A percentile compares a stretch with the other conserved stretches of the same genome.
phyloP scores from a whole-genome alignment of 2,797 vertebrate species.

The Clarias fuscus region DNA sequence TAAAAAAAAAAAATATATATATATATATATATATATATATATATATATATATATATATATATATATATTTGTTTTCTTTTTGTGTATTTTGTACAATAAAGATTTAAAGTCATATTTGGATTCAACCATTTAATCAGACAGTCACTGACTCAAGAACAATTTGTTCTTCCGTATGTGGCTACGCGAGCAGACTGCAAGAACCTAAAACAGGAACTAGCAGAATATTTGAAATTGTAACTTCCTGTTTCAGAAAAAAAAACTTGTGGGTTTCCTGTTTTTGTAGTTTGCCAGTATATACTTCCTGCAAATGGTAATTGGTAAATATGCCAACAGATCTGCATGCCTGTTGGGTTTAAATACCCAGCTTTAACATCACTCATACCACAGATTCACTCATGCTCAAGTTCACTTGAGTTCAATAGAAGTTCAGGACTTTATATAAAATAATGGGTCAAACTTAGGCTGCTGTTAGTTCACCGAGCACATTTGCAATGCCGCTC shows the following conservation, averaged over 20 bases:
- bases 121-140: background rate
- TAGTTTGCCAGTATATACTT: conserved; percentile 48
- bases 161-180: background rate
- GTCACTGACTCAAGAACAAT: background rate
- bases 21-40: background rate
- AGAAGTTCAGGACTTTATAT: background rate
- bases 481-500: background rate
- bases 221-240: conserved; percentile 50
- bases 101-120: background rate
- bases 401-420: conserved; percentile 2
- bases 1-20: no score
- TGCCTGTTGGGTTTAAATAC: background rate
- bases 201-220: conserved; percentile 56
- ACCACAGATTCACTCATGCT: background rate
- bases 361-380: background rate
- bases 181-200: background rate
- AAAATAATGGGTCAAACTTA: background rate
- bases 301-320: conserved; percentile 33
- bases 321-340: background rate
- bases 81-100: conserved; percentile 38
- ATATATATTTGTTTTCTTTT: background rate
- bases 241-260: conserved; percentile 59
- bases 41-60: background rate
- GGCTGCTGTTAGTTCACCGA: background rate
- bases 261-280: conserved; percentile 66